Evolutionary conservation across 2,888 invertebrate species (phyloP), one percentile per base, ranked within the genome.

Genomic region (Criorhina ranunculi): DNA sequence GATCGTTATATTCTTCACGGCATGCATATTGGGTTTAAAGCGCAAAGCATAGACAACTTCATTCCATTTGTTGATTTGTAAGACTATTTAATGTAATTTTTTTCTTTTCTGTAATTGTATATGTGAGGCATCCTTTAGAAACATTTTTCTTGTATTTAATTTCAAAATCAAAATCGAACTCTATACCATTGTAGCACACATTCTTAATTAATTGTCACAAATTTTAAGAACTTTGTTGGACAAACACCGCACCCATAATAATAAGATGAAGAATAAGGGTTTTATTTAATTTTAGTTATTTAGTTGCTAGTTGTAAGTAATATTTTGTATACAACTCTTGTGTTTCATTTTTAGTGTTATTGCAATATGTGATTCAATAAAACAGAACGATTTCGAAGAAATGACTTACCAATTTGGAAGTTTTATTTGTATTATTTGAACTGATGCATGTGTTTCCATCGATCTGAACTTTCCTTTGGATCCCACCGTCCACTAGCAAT

Each of bases 1-100:
- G 96, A 95, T 94, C 19, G 83, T 92, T 0, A 92, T 93, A 55
- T 93, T 95, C 3, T 88, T 95, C 69, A 89, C 91, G 1, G 89
- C 95, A 37, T 95, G 95, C 86, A 91, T 94, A 60, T 86, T 95
- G 9, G 92, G 93, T 3, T 89, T 94, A 0, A 92, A 91, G 90
- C 89, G 90, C 44, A 92, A 92, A 86, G 88, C 91, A 92, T 88
- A 93, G 90, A 9, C 11, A 40, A 72, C 11, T 51, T 72, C 70
- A 72, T 55, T 72, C 15, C 42, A 70, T 76, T 44, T 53, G 17
- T 59, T 17, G 60, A 57, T 35, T 40, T 33, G 37, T 67, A 70
- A 70, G 64, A 80, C 66, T 76, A 77, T 60, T 66, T 57, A 76
- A 59, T 72, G 55, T 72, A 51, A 9, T 31, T 33, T 60, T 66